Evolutionary conservation across 2,888 invertebrate species (phyloP), one percentile per base, ranked within the genome.

Genomic region (Phorcus lineatus): DNA sequence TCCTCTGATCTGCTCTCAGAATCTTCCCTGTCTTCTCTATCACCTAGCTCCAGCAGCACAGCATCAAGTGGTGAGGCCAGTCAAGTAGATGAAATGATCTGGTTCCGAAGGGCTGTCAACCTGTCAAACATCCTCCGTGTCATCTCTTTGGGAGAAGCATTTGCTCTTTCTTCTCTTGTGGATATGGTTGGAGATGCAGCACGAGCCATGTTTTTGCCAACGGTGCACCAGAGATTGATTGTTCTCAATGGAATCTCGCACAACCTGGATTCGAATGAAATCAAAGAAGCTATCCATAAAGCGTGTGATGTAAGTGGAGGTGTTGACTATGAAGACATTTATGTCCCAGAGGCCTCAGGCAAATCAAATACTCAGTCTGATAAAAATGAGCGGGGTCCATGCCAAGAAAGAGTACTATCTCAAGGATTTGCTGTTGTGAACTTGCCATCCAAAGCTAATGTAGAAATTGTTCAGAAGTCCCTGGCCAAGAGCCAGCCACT

Each of bases 71-170:
- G 31, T 53, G 22, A 83, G 81, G 24, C 40, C 74, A 2, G 77
- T 74, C 57, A 83, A 77, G 85, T 86, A 11, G 92, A 92, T 74
- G 92, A 92, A 67, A 88, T 91, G 83, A 47, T 47, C 47, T 92
- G 92, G 92, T 90, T 92, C 74, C 90, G 91, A 66, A 86, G 90
- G 17, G 91, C 91, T 7, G 82, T 91, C n/a, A 90, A 90, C 31
- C 87, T 91, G 75, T 91, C 92, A 3, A 90, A 91, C 81, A 91
- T 92, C n/a, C 84, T 92, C 16, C 86, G 91, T 7, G 89, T 88
- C 80, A 81, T 92, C 16, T 89, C 87, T 16, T 85, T 90, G 47
- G 89, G 88, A 36, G 91, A 92, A 77, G 84, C 87, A 31, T 90
- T 90, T 77, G 91, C 91, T 22, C 87, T 83, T 28, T 83, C 85